Base-by-base conservation (phyloP, 1,140 invertebrate genomes). In the Hylaeus volcanicus region DNA sequence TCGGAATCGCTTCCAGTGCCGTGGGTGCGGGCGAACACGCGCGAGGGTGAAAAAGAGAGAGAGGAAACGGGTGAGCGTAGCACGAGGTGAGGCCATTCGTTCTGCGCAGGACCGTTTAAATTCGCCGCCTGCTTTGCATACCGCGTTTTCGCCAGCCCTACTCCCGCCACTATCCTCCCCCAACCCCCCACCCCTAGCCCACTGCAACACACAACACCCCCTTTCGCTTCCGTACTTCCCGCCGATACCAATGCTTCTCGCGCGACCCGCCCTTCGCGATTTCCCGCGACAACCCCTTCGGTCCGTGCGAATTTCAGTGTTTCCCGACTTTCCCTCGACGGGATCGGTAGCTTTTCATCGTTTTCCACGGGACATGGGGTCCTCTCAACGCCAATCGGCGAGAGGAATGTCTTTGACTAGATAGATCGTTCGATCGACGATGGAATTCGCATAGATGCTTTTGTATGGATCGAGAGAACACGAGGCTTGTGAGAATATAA, bases 111-210 rank as follows among this genome's bases (percentile, higher is more conserved):
- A 91, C 87, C 89, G 91, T 89, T 89, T 87, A 90, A 92, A 92
- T 92, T 91, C 88, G 88, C 90, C 90, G 91, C 90, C 91, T 91
- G 91, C 86, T 92, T 92, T 92, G 91, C 90, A 92, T 92, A 91
- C 88, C 88, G 83, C 84, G 86, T 88, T 86, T 85, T 88, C 89
- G 86, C 86, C 88, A 82, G 84, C 79, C 84, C 85, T 80, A 74
- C 65, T 79, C 77, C 26, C 63, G 74, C 81, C 83, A 76, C 79
- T 85, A 81, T 81, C 81, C 80, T 69, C 83, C 85, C 74, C 82
- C 84, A 73, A 77, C 37, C 43, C 72, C 65, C 66, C 65, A 51
- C 48, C 79, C 79, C 37, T 58, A 43, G 51, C 74, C 73, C 41
- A 9, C 15, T 51, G 51, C n/a, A 55, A 56, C 70, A 48, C 26